These are phyloP conservation scores for Galerucella nymphaeae DNA, from an alignment of 2,888 invertebrate genomes.

Conservation along the genomic window DNA sequence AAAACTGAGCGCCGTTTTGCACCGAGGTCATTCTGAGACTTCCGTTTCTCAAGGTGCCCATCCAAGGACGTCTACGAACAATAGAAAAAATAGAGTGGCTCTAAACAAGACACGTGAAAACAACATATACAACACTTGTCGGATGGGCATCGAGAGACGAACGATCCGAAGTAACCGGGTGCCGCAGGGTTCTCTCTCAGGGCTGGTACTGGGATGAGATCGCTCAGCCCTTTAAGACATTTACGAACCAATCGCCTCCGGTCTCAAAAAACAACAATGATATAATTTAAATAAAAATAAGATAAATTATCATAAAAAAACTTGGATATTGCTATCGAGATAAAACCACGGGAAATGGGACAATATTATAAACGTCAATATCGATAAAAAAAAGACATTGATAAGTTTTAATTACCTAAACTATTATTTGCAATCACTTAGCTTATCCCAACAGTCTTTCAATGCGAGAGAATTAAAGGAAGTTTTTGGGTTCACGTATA, in stretches of 20 bases:
- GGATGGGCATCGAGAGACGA: conserved; percentile 53
- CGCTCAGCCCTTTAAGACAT: conserved; percentile 58
- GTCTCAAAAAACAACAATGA: conserved; percentile 59
- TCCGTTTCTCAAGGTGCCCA: conserved; percentile 48
- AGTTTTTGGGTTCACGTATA: neutral
- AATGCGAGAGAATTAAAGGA: conserved; percentile 12
- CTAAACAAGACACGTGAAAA: conserved; percentile 60
- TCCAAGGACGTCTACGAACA: conserved; percentile 58
- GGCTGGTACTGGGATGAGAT: conserved; percentile 60
- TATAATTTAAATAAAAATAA: conserved; percentile 63
- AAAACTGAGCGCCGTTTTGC: conserved; percentile 54
- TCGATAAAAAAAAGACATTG: conserved; percentile 9
- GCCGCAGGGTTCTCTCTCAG: conserved; percentile 44
- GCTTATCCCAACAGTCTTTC: neutral
- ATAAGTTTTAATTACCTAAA: conserved; percentile 10
- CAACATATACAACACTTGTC: conserved; percentile 61
- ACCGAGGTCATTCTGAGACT: conserved; percentile 41
- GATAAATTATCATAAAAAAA: conserved; percentile 58
- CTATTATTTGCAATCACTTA: conserved; percentile 2
- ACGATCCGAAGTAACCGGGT: conserved; percentile 30
- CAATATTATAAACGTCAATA: conserved; percentile 15
- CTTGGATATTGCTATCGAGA: conserved; percentile 43
- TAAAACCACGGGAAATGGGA: conserved; percentile 36
- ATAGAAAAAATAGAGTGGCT: conserved; percentile 64
- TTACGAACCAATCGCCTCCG: conserved; percentile 54